These are phyloP conservation scores for Lepidochitona cinerea DNA, from an alignment of 2,888 invertebrate species.

Conservation along the genomic window DNA sequence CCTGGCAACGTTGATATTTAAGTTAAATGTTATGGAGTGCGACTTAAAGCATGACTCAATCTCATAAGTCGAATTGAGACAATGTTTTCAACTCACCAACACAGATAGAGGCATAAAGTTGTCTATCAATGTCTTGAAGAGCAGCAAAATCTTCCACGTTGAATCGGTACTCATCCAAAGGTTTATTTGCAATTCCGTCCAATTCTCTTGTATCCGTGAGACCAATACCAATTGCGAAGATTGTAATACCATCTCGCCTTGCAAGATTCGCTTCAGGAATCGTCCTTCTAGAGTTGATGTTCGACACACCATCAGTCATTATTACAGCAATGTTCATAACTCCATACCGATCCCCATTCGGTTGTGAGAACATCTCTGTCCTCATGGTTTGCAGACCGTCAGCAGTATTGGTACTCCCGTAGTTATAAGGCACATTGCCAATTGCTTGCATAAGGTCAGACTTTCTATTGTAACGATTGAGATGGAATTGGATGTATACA, in stretches of 20 bases:
- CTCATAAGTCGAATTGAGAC: no score
- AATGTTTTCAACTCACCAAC: slow-evolving; percentile 24
- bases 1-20: no score
- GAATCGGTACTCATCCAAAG: slow-evolving; percentile 44
- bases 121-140: slow-evolving; percentile 27
- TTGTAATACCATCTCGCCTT: slow-evolving; percentile 36
- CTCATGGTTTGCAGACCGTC: slow-evolving; percentile 53
- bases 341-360: slow-evolving; percentile 50
- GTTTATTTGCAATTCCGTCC: slow-evolving; percentile 48
- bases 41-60: no score
- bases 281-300: slow-evolving; percentile 56
- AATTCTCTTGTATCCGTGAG: slow-evolving; percentile 48
- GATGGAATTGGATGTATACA: slow-evolving; percentile 47
- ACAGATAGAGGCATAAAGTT: slow-evolving; percentile 33
- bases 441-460: slow-evolving; percentile 45
- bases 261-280: slow-evolving; percentile 51
- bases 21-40: no score
- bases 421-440: slow-evolving; percentile 39
- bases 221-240: slow-evolving; percentile 47
- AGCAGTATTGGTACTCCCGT: slow-evolving; percentile 64
- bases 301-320: slow-evolving; percentile 63
- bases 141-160: slow-evolving; percentile 41
- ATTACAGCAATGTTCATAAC: slow-evolving; percentile 55
- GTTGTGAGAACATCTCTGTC: slow-evolving; percentile 47
- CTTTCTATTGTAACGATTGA: slow-evolving; percentile 42